Base-by-base conservation (phyloP, 2,888 invertebrate genomes). In the Drosophila maculinotata region DNA sequence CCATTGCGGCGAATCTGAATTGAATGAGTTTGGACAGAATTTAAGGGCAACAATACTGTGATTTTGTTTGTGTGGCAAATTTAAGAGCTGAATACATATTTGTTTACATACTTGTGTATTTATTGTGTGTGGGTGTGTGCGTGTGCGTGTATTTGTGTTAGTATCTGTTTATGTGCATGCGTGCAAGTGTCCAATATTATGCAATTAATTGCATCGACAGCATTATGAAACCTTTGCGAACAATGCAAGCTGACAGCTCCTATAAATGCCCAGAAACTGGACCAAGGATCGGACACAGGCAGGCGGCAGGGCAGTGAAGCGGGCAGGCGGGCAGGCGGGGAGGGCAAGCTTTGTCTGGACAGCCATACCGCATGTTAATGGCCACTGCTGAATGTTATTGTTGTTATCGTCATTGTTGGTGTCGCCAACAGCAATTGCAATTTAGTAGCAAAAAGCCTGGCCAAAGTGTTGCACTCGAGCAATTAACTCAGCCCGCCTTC, bases 201-300 rank as follows among this genome's bases (percentile, higher is more conserved):
- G 86, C 79, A 87, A 85, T 83, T 83, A 83, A 83, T 83, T 83
- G 79, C 86, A 83, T 77, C 82, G 83, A 82, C 86, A 82, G 79
- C 86, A 87, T 85, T 81, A 82, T 87, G 83, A 87, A 72, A 77
- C 79, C 69, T 75, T 77, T 74, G 74, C 68, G 66, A 68, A 67
- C 76, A 85, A 87, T 85, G 54, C 74, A 76, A 74, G 44, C 67
- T 83, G 86, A 87, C 86, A 87, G 87, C 59, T 69, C 45, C 68
- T 64, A 77, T 79, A 81, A 73, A 78, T 74, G 76, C 66, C 56
- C 65, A 65, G 76, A 59, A 75, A 59, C 48, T 48, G 70, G 47
- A 47, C 38, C 33, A 33, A n/a, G 31, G 30, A 10, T 36, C 14
- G 17, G 28, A 26, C 20, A 2, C 41, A 35, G 15, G 23, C 17